phyloP scores from a whole-genome alignment of 2,888 invertebrate species.

The Polydrusus cervinus region DNA sequence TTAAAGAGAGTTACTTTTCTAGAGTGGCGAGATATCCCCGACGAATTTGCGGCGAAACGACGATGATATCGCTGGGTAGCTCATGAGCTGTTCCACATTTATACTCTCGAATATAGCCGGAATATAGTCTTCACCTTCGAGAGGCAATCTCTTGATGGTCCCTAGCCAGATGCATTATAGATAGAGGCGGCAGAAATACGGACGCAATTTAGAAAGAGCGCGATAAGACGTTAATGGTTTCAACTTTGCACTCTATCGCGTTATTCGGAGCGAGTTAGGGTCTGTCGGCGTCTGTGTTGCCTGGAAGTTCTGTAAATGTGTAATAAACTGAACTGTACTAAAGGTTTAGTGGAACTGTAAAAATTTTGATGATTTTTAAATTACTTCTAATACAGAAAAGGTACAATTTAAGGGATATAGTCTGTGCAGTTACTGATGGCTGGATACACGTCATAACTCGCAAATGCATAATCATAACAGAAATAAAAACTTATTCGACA shows the following conservation, averaged over 20 bases:
- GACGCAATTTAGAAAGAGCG: slow-evolving; percentile 71
- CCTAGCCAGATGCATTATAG: slow-evolving; percentile 71
- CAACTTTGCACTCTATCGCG: slow-evolving; percentile 76
- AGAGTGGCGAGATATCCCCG: slow-evolving; percentile 52
- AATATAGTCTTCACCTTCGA: slow-evolving; percentile 64
- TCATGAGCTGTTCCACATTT: slow-evolving; percentile 58
- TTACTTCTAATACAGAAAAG: not conserved
- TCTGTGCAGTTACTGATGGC: too few relatives aligned
- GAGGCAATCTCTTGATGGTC: slow-evolving; percentile 66
- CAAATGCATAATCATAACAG: too few relatives aligned
- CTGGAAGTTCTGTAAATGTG: slow-evolving; percentile 30
- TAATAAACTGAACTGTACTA: slow-evolving; percentile 31
- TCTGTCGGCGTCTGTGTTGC: slow-evolving; percentile 54
- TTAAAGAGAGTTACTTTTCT: slow-evolving; percentile 39
- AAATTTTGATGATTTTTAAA: slow-evolving; percentile 10
- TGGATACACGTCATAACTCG: too few relatives aligned
- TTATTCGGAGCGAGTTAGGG: slow-evolving; percentile 62
- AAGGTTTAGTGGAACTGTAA: slow-evolving; percentile 4
- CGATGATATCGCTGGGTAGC: slow-evolving; percentile 59
- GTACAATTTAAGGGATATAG: not conserved
- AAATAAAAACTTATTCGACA: too few relatives aligned
- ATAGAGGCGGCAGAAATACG: slow-evolving; percentile 72
- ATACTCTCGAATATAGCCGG: slow-evolving; percentile 53
- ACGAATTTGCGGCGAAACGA: slow-evolving; percentile 60
- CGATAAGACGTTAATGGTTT: slow-evolving; percentile 76